Base-by-base conservation (phyloP, 2,888 invertebrate genomes). In the Tipula confusa region DNA sequence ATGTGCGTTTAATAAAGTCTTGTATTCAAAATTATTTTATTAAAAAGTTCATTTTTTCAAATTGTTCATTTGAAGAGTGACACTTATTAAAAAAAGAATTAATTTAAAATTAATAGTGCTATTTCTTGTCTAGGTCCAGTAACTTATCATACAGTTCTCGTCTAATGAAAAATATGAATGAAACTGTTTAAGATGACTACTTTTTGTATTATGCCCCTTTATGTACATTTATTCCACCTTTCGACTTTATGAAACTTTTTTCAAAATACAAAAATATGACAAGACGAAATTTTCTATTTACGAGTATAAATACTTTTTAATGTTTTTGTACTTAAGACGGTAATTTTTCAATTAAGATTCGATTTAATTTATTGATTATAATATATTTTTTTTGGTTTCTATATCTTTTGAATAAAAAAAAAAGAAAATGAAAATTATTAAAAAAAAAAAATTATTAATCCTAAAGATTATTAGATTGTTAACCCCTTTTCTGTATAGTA, bases 321-420 rank as follows among this genome's bases (percentile, higher is more conserved):
- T 64, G 24, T 64, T 64, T 18, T 64, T 64, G 64, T 64, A 64
- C 64, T 64, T 64, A 64, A 64, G 64, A 64, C 64, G 18, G 64
- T 64, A 64, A 64, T 64, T 64, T 64, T 64, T 64, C 64, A 64
- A 64, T 64, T 64, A 64, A 64, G 64, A 64, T 64, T 64, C 64
- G 64, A 64, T 64, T 64, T 64, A 64, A 64, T 64, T 64, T 64
- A 64, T 64, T 64, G 64, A 64, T 64, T 64, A 64, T 18, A 24
- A n/a, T n/a, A n/a, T n/a, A n/a, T n/a, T 64, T 64, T 64, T 24
- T 64, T 64, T 24, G 64, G 64, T 64, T 64, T 64, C 64, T 64
- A 18, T 64, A 18, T 64, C 24, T n/a, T n/a, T n/a, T n/a, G n/a
- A n/a, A n/a, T n/a, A n/a, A n/a, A n/a, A n/a, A n/a, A n/a, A n/a